Evolutionary conservation across 2,797 vertebrate species (phyloP), one percentile per base, ranked within the genome.

Genomic region (Botia almorhae): DNA sequence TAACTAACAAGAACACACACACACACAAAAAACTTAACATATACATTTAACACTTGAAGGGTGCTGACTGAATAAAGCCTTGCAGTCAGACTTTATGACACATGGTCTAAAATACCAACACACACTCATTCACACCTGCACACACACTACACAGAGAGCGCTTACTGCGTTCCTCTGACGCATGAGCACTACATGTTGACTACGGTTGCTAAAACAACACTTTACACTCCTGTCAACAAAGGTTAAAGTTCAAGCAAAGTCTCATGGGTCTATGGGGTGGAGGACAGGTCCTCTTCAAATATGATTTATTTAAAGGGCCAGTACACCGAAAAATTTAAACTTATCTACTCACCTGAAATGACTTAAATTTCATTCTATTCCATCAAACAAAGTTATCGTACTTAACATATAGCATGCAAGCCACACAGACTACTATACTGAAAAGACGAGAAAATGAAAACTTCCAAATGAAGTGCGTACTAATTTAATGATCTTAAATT

Each of bases 191-290:
- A 70, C 50, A 78, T 85, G 71, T 81, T 67, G 86, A 89, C 83
- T 83, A 78, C 12, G 21, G 89, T 91, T 89, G 82, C 90, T 76
- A 56, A 72, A 55, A 90, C 11, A 56, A 93, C 79, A 70, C 87
- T 90, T 93, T 89, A 82, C 92, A 93, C 90, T 88, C 85, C 85
- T 83, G 88, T 80, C 74, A 78, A 61, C 72, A 76, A 86, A 87
- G 92, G 89, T 91, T 89, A 90, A 85, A 87, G 92, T 90, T 93
- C 87, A 91, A 85, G 58, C 19, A 7, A 14, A 83, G 91, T 92
- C 60, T 65, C 33, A 23, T 17, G 58, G 50, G 48, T 73, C 60
- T 67, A 36, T 19, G 10, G 46, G 23, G 63, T 26, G 4, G 51
- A 46, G n/a, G 53, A 76, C 39, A 10, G 39, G 7, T 26, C 58